Percentiles rank a stretch among this genome's conserved stretches.
These are phyloP conservation scores for Melitaea athalia DNA, from an alignment of 2,888 invertebrate species.

Conservation along the genomic window DNA sequence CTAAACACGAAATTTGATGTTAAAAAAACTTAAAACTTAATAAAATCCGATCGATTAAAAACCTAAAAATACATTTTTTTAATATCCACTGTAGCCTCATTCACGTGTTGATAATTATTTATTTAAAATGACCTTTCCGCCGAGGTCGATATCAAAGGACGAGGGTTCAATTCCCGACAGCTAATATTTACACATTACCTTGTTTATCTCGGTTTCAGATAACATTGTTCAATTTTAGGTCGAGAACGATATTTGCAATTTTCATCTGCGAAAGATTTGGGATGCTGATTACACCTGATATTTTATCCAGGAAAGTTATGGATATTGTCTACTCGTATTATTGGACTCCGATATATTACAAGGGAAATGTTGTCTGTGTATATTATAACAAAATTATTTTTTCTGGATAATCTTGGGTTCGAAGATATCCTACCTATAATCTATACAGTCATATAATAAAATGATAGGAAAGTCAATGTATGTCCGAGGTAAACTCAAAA, in stretches of 20 bases:
- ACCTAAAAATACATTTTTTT: background rate
- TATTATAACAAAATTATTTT: no score
- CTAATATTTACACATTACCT: background rate
- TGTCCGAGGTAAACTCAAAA: no score
- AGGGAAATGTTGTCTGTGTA: no score
- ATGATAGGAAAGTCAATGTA: no score
- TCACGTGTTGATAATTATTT: background rate
- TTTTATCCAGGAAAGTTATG: background rate
- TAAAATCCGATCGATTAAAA: background rate
- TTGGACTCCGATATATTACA: background rate
- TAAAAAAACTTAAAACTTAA: background rate
- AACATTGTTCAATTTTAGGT: background rate
- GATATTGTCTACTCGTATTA: background rate
- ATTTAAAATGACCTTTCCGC: background rate
- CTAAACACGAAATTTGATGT: no score
- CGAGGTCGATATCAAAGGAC: background rate
- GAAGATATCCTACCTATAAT: no score
- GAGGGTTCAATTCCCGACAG: background rate
- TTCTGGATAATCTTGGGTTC: no score
- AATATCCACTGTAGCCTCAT: background rate
- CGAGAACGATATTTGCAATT: background rate
- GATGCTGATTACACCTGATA: background rate
- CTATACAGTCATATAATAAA: no score
- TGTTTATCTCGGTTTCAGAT: background rate
- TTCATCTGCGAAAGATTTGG: background rate